Percentiles rank a stretch among this genome's conserved stretches.
Evolutionary conservation across 2,113 vertebrate species (phyloP).

Genomic region (Trinectes maculatus): DNA sequence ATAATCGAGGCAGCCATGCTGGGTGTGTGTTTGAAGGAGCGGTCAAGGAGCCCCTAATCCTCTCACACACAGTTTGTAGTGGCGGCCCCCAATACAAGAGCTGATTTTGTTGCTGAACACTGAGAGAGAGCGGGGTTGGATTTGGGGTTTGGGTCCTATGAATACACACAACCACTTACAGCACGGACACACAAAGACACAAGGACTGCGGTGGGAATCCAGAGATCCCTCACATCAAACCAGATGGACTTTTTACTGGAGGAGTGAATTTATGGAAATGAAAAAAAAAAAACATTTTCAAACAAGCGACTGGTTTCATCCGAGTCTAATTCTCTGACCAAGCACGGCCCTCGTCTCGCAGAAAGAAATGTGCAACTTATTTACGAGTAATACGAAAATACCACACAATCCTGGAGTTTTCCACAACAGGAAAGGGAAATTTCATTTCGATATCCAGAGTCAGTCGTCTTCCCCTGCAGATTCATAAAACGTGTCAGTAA

Average conservation of each 20-base stretch:
- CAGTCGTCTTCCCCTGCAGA: no score
- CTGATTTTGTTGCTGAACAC: conserved; percentile 69
- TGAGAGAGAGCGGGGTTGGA: conserved; percentile 36
- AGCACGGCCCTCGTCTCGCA: neutral
- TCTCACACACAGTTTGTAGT: conserved; percentile 80
- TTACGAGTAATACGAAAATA: neutral
- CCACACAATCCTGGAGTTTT: neutral
- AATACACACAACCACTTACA: conserved; percentile 50
- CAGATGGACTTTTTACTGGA: conserved; percentile 29
- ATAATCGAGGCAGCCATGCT: conserved; percentile 83
- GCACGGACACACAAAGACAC: conserved; percentile 46
- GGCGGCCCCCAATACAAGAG: conserved; percentile 72
- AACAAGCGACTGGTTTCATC: conserved; percentile 16
- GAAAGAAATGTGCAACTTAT: neutral
- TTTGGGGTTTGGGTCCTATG: conserved; percentile 56
- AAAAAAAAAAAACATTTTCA: conserved; percentile 34
- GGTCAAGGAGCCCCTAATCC: conserved; percentile 83
- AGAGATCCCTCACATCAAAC: conserved; percentile 35
- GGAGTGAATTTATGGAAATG: conserved; percentile 33
- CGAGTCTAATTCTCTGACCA: conserved; percentile 1
- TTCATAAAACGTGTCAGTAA: conserved; percentile 4
- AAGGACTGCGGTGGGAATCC: conserved; percentile 49
- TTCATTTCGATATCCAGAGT: neutral
- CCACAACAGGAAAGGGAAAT: neutral
- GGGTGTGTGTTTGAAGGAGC: conserved; percentile 78